Evolutionary conservation across 2,888 invertebrate genomes (phyloP).

Genomic region (Drosophila hawaiiensis): DNA sequence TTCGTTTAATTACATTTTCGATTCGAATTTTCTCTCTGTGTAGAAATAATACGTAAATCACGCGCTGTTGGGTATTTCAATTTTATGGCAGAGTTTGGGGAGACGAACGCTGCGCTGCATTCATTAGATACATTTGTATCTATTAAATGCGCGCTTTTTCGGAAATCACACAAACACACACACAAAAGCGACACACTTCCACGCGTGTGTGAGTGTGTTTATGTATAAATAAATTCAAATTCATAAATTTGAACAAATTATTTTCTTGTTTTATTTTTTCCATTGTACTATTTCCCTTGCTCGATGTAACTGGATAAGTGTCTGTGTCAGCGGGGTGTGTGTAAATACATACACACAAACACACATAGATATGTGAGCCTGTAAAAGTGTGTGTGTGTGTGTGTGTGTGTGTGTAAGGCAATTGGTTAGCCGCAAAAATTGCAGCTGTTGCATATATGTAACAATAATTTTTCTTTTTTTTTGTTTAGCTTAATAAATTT

Average conservation of each 20-base stretch:
- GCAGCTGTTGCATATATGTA: constrained; percentile 45
- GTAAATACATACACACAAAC: constrained; percentile 4
- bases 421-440: constrained; percentile 51
- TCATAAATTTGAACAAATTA: constrained; percentile 65
- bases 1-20: too few species aligned
- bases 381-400: not conserved
- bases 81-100: constrained; percentile 4
- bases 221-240: constrained; percentile 62
- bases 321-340: constrained; percentile 35
- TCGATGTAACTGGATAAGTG: constrained; percentile 64
- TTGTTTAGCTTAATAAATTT: constrained; percentile 44
- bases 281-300: constrained; percentile 49
- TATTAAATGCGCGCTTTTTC: constrained; percentile 60
- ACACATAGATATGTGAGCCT: not conserved
- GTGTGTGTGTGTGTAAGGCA: constrained; percentile 18
- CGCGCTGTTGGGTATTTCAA: constrained; percentile 7
- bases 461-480: not conserved
- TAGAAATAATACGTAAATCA: constrained; percentile 35
- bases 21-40: not conserved
- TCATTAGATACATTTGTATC: constrained; percentile 68
- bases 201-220: not conserved
- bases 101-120: constrained; percentile 55
- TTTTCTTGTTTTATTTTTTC: constrained; percentile 31
- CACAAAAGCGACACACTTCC: constrained; percentile 15
- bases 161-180: constrained; percentile 41